Conservation (phyloP, 2,888 invertebrate genomes). For the Diloba caeruleocephala region DNA sequence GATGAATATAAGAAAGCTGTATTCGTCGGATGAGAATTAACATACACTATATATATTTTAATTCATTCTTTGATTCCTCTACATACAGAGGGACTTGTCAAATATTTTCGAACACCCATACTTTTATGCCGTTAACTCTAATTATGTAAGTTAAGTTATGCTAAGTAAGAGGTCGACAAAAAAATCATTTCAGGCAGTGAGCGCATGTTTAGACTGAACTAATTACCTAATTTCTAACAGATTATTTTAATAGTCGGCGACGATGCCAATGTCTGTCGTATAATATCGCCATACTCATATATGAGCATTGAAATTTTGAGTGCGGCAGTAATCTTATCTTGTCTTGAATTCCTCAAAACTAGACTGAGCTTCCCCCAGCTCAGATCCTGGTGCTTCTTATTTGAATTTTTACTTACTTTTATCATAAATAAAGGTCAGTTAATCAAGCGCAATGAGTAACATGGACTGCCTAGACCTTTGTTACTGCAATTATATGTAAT, state of each 20-base stretch:
- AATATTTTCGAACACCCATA: too few species aligned
- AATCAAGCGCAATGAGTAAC: background rate
- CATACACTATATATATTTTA: too few species aligned
- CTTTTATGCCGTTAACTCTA: too few species aligned
- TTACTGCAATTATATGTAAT: slow-evolving; percentile 19
- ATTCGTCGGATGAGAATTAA: too few species aligned
- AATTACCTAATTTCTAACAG: slow-evolving; percentile 48
- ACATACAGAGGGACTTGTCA: too few species aligned
- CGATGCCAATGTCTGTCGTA: slow-evolving; percentile 24
- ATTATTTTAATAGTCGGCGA: slow-evolving; percentile 16
- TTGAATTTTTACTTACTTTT: too few species aligned
- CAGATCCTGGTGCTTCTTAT: too few species aligned
- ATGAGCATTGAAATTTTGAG: slow-evolving; percentile 23
- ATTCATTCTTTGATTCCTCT: too few species aligned
- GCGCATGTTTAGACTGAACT: slow-evolving; percentile 39
- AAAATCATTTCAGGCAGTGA: slow-evolving; percentile 15
- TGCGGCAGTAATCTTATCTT: slow-evolving; percentile 10
- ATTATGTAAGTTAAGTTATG: slow-evolving; percentile 4
- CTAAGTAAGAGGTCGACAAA: slow-evolving; percentile 25
- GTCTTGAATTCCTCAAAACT: too few species aligned
- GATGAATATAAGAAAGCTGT: too few species aligned
- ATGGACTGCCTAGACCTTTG: slow-evolving; percentile 8
- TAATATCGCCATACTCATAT: slow-evolving; percentile 28
- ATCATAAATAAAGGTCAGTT: too few species aligned
- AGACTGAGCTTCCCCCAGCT: too few species aligned